Evolutionary conservation across 2,888 invertebrate genomes (phyloP), one percentile per base, ranked within the genome.

Genomic region (Notodonta dromedarius): DNA sequence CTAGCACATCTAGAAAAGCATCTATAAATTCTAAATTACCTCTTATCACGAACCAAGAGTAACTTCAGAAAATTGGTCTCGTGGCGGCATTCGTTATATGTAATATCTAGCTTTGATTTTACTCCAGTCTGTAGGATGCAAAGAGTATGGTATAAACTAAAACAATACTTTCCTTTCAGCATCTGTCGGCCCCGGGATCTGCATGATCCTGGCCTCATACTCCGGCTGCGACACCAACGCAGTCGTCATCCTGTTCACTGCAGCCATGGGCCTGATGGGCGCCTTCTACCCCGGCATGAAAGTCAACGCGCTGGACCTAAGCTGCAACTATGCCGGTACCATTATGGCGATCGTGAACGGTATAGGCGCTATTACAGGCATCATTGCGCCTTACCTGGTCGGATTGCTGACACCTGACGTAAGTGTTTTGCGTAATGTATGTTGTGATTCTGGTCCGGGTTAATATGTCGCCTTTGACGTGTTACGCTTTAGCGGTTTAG

Each of bases 271-370:
- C 11, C 86, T 95, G 7, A 96, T 96, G 96, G 96, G 96, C 0
- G 95, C 95, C 48, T 96, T 95, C 89, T 96, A 95, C 84, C 95
- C 96, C 0, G 96, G 96, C 62, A 95, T 96, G 95, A 96, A 96
- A 85, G 94, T 96, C 40, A 96, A 95, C 83, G 95, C 95, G 0
- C 85, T 96, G 60, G 96, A 96, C 82, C 89, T 96, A 70, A 95
- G 95, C 84, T 94, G 95, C 57, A 96, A 96, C 83, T 96, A 94
- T 79, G 95, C 96, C 0, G 96, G 95, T 4, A 95, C 95, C 0
- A 88, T 96, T 64, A 96, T 96, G 95, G 96, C 95, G 5, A 94
- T 96, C 40, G 95, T 95, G 9, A 96, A 96, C 75, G 96, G 96
- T 0, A 95, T 96, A 55, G 96, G 96, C 14, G 96, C 96, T 0